Percentiles rank a stretch among this genome's conserved stretches.
Conservation (phyloP, 2,888 invertebrate genomes). For the Dicyrtoma fusca region DNA sequence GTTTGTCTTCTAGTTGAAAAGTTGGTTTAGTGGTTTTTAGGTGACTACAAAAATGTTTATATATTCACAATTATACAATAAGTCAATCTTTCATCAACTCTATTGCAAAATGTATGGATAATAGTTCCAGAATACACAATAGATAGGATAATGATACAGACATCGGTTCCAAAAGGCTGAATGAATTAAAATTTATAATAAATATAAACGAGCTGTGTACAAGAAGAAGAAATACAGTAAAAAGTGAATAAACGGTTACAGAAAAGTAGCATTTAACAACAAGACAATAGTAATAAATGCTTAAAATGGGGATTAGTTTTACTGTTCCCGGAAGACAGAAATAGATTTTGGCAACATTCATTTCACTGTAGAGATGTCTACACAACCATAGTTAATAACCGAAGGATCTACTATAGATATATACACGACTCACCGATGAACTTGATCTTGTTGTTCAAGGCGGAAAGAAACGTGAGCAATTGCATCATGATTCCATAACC, state of each 20-base stretch:
- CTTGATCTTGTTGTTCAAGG: constrained; percentile 39
- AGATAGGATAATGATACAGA: not conserved
- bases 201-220: no score
- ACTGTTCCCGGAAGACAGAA: not conserved
- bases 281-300: no score
- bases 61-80: no score
- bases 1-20: constrained; percentile 38
- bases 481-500: constrained; percentile 41
- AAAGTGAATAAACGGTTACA: no score
- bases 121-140: no score
- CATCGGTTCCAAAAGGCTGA: no score
- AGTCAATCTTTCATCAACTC: no score
- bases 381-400: not conserved
- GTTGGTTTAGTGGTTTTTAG: constrained; percentile 35
- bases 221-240: no score
- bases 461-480: constrained; percentile 38
- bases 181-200: no score
- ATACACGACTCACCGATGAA: constrained; percentile 24
- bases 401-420: not conserved
- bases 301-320: no score
- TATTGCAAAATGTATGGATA: no score
- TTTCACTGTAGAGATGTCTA: not conserved
- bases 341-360: not conserved
- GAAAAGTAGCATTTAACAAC: no score
- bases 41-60: constrained; percentile 20